A percentile compares a stretch with the other conserved stretches of the same genome.
phyloP scores from a whole-genome alignment of 2,888 invertebrate species.

The Onthophagus sagittarius region DNA sequence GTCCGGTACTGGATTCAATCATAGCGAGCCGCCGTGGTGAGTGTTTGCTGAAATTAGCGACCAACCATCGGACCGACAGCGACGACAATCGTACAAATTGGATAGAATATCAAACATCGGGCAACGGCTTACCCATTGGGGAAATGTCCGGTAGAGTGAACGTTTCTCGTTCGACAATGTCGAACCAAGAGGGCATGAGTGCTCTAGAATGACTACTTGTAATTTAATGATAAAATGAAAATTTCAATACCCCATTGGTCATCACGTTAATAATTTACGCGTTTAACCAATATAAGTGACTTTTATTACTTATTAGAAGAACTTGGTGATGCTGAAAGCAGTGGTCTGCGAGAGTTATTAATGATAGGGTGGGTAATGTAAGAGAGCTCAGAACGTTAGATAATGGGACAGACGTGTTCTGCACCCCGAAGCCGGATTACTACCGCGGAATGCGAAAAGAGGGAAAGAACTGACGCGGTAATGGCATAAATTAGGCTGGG shows the following conservation, averaged over 20 bases:
- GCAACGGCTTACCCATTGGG: not conserved
- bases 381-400: not conserved
- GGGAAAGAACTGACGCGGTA: slow-evolving; percentile 7
- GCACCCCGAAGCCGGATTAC: slow-evolving; percentile 6
- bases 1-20: not conserved
- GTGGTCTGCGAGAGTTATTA: not conserved
- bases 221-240: not conserved
- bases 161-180: not conserved
- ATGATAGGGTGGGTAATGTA: not conserved
- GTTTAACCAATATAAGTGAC: not conserved
- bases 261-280: not conserved
- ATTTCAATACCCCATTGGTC: not conserved
- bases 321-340: not conserved
- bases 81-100: slow-evolving; percentile 6
- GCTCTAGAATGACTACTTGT: not conserved
- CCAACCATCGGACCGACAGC: not conserved
- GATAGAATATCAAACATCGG: slow-evolving; percentile 13
- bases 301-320: not conserved
- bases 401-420: slow-evolving; percentile 12
- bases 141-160: not conserved
- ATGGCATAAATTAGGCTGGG: not conserved
- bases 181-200: not conserved
- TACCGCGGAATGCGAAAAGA: slow-evolving; percentile 9
- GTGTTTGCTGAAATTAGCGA: not conserved
- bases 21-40: not conserved